These are phyloP conservation scores for Drosophila jambulina DNA, from an alignment of 1,140 invertebrate species.

Conservation along the genomic window DNA sequence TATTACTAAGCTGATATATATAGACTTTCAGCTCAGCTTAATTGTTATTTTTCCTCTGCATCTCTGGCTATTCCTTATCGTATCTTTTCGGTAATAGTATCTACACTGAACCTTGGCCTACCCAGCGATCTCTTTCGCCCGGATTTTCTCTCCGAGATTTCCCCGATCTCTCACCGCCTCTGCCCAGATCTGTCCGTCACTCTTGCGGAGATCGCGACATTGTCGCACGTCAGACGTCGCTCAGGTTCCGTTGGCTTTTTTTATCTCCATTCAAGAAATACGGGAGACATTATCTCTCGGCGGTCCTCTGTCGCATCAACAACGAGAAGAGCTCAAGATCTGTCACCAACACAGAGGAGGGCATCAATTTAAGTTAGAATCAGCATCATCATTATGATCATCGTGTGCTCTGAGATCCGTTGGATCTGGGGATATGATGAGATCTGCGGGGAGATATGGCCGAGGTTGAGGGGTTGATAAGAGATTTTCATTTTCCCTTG, in stretches of 20 bases:
- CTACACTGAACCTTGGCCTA: slow-evolving; percentile 54
- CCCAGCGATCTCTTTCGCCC: slow-evolving; percentile 25
- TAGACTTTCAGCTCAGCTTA: not conserved
- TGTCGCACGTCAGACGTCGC: slow-evolving; percentile 68
- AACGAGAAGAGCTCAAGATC: slow-evolving; percentile 44
- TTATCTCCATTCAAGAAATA: slow-evolving; percentile 68
- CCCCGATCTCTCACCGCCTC: slow-evolving; percentile 5
- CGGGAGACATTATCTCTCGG: slow-evolving; percentile 63
- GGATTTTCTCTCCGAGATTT: slow-evolving; percentile 14
- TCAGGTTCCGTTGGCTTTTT: slow-evolving; percentile 45
- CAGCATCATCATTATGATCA: slow-evolving; percentile 54
- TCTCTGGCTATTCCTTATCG: not conserved
- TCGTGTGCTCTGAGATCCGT: slow-evolving; percentile 40
- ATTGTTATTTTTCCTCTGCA: slow-evolving; percentile 1
- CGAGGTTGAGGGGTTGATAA: slow-evolving; percentile 53
- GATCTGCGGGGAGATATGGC: slow-evolving; percentile 47
- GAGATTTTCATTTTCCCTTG: slow-evolving; percentile 56
- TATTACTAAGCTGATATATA: not conserved
- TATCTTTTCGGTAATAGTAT: slow-evolving; percentile 7
- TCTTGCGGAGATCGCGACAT: slow-evolving; percentile 63
- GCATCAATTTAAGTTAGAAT: slow-evolving; percentile 77
- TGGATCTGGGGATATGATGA: slow-evolving; percentile 19
- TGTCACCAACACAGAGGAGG: slow-evolving; percentile 55
- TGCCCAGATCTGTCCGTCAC: slow-evolving; percentile 38
- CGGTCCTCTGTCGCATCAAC: slow-evolving; percentile 56